phyloP scores from a whole-genome alignment of 2,113 vertebrate genomes.

The Larimichthys crocea region DNA sequence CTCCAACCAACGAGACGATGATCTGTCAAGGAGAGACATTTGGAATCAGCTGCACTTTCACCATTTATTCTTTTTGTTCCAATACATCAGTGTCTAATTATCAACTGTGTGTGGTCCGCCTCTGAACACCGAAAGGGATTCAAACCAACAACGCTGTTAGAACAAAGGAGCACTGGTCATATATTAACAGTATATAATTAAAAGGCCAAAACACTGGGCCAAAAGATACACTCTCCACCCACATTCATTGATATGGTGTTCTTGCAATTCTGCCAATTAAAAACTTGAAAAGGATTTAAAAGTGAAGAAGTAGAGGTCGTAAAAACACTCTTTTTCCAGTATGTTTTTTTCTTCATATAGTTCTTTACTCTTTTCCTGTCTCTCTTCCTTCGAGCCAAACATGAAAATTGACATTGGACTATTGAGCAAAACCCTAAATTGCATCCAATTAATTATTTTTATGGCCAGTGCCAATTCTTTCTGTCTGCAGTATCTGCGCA shows the following conservation, averaged over 20 bases:
- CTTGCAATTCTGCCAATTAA: conserved; percentile 5
- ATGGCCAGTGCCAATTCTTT: not conserved
- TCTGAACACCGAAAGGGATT: not conserved
- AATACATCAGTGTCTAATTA: conserved; percentile 13
- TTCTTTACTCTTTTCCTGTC: not conserved
- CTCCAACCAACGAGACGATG: not conserved
- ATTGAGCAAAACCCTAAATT: no score
- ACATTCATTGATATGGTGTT: not conserved
- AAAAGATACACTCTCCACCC: not conserved
- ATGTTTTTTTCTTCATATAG: not conserved
- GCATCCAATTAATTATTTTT: not conserved
- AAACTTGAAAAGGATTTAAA: not conserved
- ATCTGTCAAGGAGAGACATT: not conserved
- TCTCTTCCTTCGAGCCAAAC: no score
- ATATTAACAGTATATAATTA: not conserved
- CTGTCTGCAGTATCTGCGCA: not conserved
- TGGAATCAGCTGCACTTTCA: not conserved
- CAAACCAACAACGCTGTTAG: not conserved
- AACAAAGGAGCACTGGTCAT: not conserved
- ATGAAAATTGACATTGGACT: no score
- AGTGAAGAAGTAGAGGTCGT: not conserved
- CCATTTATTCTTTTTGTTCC: not conserved
- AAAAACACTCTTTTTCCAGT: conserved; percentile 4
- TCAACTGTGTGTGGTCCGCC: conserved; percentile 14
- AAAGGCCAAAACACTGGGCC: not conserved